phyloP scores from a whole-genome alignment of 2,797 vertebrate species.

The Garrulus glandarius region DNA sequence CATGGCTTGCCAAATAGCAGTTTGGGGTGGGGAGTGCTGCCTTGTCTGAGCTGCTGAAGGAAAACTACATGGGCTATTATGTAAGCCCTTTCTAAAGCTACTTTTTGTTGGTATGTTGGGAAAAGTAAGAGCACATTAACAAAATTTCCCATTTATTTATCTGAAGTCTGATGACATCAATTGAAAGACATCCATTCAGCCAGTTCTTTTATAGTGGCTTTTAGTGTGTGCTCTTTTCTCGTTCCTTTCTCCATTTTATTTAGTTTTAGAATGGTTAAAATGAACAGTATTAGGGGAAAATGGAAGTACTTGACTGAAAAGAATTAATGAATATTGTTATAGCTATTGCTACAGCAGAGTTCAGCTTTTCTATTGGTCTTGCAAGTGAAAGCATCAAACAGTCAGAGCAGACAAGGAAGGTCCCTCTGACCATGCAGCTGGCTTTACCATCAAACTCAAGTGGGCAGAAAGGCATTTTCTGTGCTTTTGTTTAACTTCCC shows the following conservation, averaged over 20 bases:
- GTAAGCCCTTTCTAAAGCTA: constrained; percentile 52
- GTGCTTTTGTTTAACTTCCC: constrained; percentile 56
- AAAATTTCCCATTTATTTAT: constrained; percentile 44
- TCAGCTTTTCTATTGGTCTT: background rate
- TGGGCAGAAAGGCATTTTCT: constrained; percentile 22
- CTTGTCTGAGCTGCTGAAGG: background rate
- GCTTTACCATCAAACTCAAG: constrained; percentile 12
- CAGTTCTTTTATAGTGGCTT: background rate
- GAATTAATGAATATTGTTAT: constrained; percentile 39
- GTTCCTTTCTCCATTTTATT: constrained; percentile 21
- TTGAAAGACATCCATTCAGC: constrained; percentile 30
- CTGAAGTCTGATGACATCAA: background rate
- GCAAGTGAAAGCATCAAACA: background rate
- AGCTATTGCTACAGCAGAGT: background rate
- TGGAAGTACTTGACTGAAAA: constrained; percentile 39
- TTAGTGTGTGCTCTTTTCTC: background rate
- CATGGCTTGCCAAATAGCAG: background rate
- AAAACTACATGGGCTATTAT: constrained; percentile 42
- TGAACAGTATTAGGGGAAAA: constrained; percentile 40
- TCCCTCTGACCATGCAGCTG: background rate
- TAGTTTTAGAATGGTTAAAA: constrained; percentile 35
- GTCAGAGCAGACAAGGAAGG: background rate
- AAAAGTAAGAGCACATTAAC: background rate
- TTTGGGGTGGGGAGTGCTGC: background rate
- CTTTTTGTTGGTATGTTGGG: constrained; percentile 19